Evolutionary conservation across 2,797 vertebrate species (phyloP).

Genomic region (Etheostoma nigrum): DNA sequence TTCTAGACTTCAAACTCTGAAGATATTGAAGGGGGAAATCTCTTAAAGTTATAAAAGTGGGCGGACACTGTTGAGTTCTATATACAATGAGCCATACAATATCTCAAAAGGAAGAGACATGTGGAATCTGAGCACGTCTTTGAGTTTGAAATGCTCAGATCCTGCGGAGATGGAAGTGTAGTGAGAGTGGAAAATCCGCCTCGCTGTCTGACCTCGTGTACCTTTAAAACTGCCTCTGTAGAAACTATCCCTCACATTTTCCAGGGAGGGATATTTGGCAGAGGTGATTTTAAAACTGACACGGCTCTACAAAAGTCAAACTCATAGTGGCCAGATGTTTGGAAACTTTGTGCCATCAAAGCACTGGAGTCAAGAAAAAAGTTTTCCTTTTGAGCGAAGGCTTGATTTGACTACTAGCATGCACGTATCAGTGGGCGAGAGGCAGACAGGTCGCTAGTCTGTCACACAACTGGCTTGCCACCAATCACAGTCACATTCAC

Average conservation of each 20-base stretch:
- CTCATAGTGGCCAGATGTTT: conserved; percentile 50
- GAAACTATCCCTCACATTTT: conserved; percentile 57
- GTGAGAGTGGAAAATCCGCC: conserved; percentile 47
- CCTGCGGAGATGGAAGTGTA: conserved; percentile 21
- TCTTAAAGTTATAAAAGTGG: no score
- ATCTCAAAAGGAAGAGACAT: neutral
- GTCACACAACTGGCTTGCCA: neutral
- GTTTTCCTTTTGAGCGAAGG: conserved; percentile 16
- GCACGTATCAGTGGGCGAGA: neutral
- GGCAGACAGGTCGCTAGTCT: neutral
- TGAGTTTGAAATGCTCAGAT: conserved; percentile 23
- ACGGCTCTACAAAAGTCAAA: conserved; percentile 41
- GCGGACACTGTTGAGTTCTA: neutral
- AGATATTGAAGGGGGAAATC: no score
- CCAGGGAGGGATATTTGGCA: conserved; percentile 65
- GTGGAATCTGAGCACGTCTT: conserved; percentile 11
- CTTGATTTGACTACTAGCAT: conserved; percentile 10
- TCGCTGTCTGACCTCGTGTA: conserved; percentile 54
- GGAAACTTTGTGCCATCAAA: conserved; percentile 19
- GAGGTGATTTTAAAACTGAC: conserved; percentile 36
- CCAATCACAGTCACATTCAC: neutral
- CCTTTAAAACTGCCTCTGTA: conserved; percentile 43
- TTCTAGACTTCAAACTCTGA: no score
- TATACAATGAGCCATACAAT: neutral
- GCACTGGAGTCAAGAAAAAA: neutral